These are phyloP conservation scores for Brachyptera risi DNA, from an alignment of 2,888 invertebrate species.

Conservation along the genomic window DNA sequence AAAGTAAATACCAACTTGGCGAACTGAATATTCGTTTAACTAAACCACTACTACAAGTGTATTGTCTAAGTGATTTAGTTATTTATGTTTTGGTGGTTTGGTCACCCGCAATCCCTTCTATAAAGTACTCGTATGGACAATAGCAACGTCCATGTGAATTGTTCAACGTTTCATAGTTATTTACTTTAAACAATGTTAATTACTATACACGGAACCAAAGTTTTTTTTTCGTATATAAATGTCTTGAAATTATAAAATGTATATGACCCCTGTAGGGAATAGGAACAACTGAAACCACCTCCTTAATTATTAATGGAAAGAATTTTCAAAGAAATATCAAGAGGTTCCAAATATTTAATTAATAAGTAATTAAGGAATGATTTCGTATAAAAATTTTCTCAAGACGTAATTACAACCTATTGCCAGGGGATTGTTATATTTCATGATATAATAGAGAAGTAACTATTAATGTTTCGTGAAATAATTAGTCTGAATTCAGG, in stretches of 20 bases:
- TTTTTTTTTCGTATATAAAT: background rate
- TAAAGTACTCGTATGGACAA: background rate
- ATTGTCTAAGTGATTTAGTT: constrained; percentile 26
- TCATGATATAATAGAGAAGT: too few species aligned
- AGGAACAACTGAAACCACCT: background rate
- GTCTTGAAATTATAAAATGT: background rate
- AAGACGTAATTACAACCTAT: background rate
- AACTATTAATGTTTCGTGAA: too few species aligned
- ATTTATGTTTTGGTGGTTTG: constrained; percentile 27
- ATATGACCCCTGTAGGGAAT: background rate
- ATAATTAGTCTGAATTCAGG: too few species aligned
- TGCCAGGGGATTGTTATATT: background rate
- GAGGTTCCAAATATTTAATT: background rate
- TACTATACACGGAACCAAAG: background rate
- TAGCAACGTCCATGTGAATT: background rate
- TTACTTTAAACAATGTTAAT: constrained; percentile 21
- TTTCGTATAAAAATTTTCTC: background rate
- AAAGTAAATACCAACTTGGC: constrained; percentile 15
- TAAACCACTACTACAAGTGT: background rate
- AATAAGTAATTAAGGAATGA: background rate
- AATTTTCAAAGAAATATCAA: background rate
- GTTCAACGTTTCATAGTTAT: constrained; percentile 5
- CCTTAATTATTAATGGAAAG: background rate
- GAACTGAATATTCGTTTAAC: background rate
- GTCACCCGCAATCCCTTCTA: background rate